A percentile compares a stretch with the other conserved stretches of the same genome.
phyloP scores from a whole-genome alignment of 1,140 invertebrate genomes.

The Scaptomyza pallida region DNA sequence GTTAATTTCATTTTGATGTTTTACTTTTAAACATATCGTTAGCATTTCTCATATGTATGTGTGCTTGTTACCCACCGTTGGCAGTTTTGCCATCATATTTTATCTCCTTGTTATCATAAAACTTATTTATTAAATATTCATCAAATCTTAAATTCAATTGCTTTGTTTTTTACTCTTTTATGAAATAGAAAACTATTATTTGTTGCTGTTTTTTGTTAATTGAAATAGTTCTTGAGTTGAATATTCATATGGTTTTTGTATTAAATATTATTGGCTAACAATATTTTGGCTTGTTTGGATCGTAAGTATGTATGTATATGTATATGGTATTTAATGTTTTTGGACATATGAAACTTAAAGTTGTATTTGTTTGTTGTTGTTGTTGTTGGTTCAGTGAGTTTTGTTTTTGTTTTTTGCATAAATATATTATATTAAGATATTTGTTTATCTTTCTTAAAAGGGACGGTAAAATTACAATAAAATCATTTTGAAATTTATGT shows the following conservation, averaged over 20 bases:
- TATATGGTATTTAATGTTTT: slow-evolving; percentile 22
- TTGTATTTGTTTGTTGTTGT: slow-evolving; percentile 44
- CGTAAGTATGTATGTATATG: slow-evolving; percentile 18
- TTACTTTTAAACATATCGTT: slow-evolving; percentile 47
- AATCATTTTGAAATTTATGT: slow-evolving; percentile 77
- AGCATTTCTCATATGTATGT: slow-evolving; percentile 62
- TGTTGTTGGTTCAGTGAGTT: slow-evolving; percentile 64
- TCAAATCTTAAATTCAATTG: slow-evolving; percentile 80
- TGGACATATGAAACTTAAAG: slow-evolving; percentile 53
- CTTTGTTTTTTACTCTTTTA: slow-evolving; percentile 54
- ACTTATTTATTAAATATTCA: slow-evolving; percentile 70
- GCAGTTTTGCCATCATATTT: slow-evolving; percentile 19
- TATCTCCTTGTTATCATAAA: slow-evolving; percentile 61
- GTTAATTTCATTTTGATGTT: slow-evolving; percentile 50
- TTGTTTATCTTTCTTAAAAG: slow-evolving; percentile 67
- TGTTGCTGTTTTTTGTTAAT: slow-evolving; percentile 55
- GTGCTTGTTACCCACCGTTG: slow-evolving; percentile 37
- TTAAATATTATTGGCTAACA: slow-evolving; percentile 68
- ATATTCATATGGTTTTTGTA: slow-evolving; percentile 53
- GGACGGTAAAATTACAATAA: slow-evolving; percentile 84
- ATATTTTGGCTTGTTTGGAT: slow-evolving; percentile 71
- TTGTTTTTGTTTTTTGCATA: slow-evolving; percentile 57
- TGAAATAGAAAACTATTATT: slow-evolving; percentile 78
- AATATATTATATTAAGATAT: slow-evolving; percentile 63
- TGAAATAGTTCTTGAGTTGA: slow-evolving; percentile 62